Evolutionary conservation across 1,140 invertebrate genomes (phyloP).

Genomic region (Glossosoma conforme): DNA sequence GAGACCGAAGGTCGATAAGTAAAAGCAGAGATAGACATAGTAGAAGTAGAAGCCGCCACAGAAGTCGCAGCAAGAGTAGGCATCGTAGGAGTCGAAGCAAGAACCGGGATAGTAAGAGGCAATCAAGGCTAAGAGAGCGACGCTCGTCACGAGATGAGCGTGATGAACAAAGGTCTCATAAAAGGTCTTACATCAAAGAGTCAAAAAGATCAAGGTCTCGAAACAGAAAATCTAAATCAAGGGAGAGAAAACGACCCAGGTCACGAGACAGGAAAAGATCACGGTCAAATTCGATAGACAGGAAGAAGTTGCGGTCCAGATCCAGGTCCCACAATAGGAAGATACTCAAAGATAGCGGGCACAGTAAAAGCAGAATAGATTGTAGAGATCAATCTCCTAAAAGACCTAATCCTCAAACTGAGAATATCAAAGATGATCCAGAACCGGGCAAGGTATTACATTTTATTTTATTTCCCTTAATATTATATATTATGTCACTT

Average conservation of each 20-base stretch:
- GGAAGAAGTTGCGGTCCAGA: conserved; percentile 37
- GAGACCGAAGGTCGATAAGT: conserved; percentile 35
- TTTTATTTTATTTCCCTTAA: conserved; percentile 2
- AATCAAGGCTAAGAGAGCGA: conserved; percentile 38
- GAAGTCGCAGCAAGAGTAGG: conserved; percentile 31
- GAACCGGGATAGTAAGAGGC: conserved; percentile 33
- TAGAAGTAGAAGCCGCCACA: conserved; percentile 30
- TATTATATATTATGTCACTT: conserved; percentile 5
- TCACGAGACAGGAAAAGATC: conserved; percentile 39
- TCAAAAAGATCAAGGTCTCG: too few species aligned
- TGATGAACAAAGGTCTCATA: conserved; percentile 4
- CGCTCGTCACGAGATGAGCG: conserved; percentile 2
- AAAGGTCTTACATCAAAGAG: too few species aligned
- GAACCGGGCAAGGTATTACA: conserved; percentile 56
- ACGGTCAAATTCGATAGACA: conserved; percentile 37
- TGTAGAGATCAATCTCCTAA: conserved; percentile 18
- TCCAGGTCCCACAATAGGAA: conserved; percentile 33
- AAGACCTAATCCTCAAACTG: conserved; percentile 31
- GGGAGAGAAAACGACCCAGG: conserved; percentile 36
- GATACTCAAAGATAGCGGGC: conserved; percentile 25
- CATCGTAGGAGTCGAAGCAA: conserved; percentile 34
- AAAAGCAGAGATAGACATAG: conserved; percentile 36
- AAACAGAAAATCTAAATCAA: too few species aligned
- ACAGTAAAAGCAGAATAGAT: conserved; percentile 14
- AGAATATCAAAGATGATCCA: conserved; percentile 59